Conservation (phyloP, 2,797 vertebrate species). For the Bradypus variegatus region DNA sequence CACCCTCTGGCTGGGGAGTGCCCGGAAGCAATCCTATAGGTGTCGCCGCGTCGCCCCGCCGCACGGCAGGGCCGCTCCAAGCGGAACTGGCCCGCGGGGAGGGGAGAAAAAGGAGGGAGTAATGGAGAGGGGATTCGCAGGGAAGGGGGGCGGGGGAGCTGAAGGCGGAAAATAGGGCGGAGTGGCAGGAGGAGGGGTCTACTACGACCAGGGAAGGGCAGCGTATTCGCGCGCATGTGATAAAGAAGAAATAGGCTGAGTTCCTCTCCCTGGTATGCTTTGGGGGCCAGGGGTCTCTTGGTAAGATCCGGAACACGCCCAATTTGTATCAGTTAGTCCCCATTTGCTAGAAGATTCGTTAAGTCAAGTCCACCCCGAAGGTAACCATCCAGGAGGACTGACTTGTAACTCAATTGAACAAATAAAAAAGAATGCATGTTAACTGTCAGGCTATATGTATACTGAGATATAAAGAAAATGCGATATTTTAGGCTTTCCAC, state of each 20-base stretch:
- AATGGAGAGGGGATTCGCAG: background rate
- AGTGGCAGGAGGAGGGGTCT: slow-evolving; percentile 34
- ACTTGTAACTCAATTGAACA: slow-evolving; percentile 20
- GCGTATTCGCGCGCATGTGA: background rate
- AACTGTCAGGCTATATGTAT: background rate
- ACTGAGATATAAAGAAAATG: background rate
- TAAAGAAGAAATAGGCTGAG: slow-evolving; percentile 12
- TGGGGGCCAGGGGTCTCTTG: background rate
- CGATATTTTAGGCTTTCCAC: background rate
- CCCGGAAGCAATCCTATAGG: slow-evolving; percentile 56
- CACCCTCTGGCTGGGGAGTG: slow-evolving; percentile 28
- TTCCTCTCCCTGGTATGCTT: background rate
- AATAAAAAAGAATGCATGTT: background rate
- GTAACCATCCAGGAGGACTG: background rate
- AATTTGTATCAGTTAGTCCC: slow-evolving; percentile 45
- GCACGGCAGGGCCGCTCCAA: slow-evolving; percentile 32
- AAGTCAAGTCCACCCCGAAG: background rate
- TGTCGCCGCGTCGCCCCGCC: slow-evolving; percentile 34
- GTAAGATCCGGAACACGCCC: slow-evolving; percentile 44
- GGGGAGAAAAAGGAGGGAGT: background rate
- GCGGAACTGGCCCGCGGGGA: slow-evolving; percentile 11
- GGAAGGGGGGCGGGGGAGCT: background rate
- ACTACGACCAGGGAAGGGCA: background rate
- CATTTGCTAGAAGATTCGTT: slow-evolving; percentile 35
- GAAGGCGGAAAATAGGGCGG: slow-evolving; percentile 40